Conservation (phyloP, 2,888 invertebrate genomes). For the Autographa gamma region DNA sequence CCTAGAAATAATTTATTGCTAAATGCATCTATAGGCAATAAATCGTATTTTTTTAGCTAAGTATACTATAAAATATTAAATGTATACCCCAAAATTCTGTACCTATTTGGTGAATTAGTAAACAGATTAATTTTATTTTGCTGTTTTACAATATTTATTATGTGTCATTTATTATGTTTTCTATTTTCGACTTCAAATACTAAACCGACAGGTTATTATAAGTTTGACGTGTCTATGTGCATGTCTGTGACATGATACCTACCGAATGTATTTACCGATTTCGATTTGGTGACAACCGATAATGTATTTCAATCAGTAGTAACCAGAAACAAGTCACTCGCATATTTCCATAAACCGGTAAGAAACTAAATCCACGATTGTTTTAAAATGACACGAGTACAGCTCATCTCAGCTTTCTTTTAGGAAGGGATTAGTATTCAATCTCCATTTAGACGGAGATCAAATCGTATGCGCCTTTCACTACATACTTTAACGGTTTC, state of each 20-base stretch:
- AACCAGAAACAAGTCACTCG: neutral
- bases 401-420: conserved; percentile 50
- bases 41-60: neutral
- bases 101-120: neutral
- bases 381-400: conserved; percentile 32
- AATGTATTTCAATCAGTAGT: too few species aligned
- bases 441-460: conserved; percentile 40
- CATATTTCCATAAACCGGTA: conserved; percentile 8
- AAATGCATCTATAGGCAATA: neutral
- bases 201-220: too few species aligned
- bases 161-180: too few species aligned
- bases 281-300: too few species aligned
- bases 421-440: conserved; percentile 56
- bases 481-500: conserved; percentile 18
- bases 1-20: neutral
- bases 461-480: conserved; percentile 50
- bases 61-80: neutral
- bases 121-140: neutral
- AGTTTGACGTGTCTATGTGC: too few species aligned
- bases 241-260: too few species aligned
- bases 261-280: too few species aligned
- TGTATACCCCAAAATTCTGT: neutral
- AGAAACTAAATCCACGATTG: conserved; percentile 13
- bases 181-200: too few species aligned
- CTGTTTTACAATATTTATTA: neutral